Evolutionary conservation across 2,113 vertebrate species (phyloP).

Genomic region (Sapajus apella): DNA sequence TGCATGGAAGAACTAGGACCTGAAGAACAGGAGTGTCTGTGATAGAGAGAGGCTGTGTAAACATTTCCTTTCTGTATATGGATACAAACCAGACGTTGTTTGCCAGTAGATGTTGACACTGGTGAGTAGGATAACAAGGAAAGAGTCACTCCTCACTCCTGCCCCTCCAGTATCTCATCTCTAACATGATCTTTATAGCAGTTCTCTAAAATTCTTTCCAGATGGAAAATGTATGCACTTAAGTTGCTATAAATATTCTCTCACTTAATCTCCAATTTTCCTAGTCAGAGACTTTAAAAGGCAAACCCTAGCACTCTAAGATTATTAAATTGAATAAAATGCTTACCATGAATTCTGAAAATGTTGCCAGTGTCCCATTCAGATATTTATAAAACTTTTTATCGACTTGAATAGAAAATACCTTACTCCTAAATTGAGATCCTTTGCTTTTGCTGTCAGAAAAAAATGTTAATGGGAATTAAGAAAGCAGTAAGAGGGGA

Average conservation of each 20-base stretch:
- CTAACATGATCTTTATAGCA: neutral
- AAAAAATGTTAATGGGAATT: neutral
- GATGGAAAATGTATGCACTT: neutral
- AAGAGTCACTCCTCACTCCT: neutral
- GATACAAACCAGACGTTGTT: neutral
- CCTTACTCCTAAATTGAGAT: neutral
- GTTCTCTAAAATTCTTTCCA: neutral
- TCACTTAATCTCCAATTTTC: neutral
- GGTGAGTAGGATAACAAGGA: neutral
- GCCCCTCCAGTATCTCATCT: neutral
- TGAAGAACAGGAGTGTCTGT: neutral
- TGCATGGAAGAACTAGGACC: neutral
- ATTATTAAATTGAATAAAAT: neutral
- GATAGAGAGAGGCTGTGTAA: neutral
- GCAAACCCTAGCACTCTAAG: neutral
- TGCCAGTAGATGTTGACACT: neutral
- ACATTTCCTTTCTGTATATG: neutral
- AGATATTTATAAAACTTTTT: neutral
- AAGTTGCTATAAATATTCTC: neutral
- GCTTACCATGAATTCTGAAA: slow-evolving; percentile 6
- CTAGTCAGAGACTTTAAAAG: neutral
- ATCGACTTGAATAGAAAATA: neutral
- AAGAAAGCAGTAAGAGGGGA: neutral
- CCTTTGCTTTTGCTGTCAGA: neutral
- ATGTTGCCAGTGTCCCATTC: neutral